Conservation (phyloP, 2,113 vertebrate genomes). For the Chascanopsetta lugubris region DNA sequence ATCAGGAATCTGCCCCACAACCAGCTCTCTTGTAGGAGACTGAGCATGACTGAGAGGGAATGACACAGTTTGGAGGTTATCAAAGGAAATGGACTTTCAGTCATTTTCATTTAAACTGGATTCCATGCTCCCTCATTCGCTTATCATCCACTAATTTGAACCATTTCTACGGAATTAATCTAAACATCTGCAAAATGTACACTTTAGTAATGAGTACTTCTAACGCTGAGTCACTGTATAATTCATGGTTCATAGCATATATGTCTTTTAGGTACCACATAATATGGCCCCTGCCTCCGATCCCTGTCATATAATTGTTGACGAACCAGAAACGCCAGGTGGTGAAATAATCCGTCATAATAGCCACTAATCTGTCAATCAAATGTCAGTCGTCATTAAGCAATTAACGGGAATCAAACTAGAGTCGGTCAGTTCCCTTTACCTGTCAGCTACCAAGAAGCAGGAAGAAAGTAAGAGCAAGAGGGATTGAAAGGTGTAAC, state of each 20-base stretch:
- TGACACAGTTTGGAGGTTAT: too few species aligned
- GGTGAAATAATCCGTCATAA: neutral
- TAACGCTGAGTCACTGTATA: neutral
- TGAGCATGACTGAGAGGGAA: too few species aligned
- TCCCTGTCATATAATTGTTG: neutral
- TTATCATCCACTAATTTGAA: too few species aligned
- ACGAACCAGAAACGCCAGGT: neutral
- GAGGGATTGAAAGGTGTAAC: neutral
- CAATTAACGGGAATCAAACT: neutral
- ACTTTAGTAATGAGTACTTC: neutral
- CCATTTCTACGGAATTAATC: too few species aligned
- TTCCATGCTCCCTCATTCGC: too few species aligned
- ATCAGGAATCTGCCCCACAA: too few species aligned
- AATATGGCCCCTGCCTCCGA: neutral
- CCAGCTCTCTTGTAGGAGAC: too few species aligned
- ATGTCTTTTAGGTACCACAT: neutral
- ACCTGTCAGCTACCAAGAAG: slow-evolving; percentile 1
- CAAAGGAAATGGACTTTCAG: too few species aligned
- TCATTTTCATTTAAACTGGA: too few species aligned
- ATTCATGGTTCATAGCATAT: neutral
- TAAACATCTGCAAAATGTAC: neutral
- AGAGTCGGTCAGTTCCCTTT: neutral
- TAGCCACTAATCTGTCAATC: slow-evolving; percentile 5
- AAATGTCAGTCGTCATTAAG: neutral
- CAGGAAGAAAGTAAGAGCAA: neutral